Base-by-base conservation (phyloP, 2,888 invertebrate species). In the Amphipyra berbera region DNA sequence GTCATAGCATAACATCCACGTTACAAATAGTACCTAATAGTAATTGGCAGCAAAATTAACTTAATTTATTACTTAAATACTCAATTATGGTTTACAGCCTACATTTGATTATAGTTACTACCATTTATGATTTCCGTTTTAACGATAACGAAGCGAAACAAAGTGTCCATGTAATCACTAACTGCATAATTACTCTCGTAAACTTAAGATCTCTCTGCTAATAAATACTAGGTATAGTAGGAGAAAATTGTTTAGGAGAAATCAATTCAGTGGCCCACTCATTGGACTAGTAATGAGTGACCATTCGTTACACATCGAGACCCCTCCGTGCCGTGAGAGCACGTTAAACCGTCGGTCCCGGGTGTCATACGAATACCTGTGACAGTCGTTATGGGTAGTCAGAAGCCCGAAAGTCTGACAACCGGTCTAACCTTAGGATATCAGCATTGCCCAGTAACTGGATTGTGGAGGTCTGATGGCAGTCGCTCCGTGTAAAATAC, bases 121-220 rank as follows among this genome's bases (percentile, higher is more conserved):
- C 63, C 45, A 46, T 71, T 68, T 48, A 68, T 58, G 42, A 8
- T 52, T 52, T 58, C 71, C 66, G 52, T 65, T 44, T 44, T 7
- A 14, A 37, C 14, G 35, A 27, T 58, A 71, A 58, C 47, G 52
- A 15, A 35, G 42, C 38, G 44, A 35, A 47, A 64, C 58, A 71
- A 57, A 71, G 42, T 70, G 41, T 47, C 42, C 10, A 30, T 62
- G 9, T 61, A 57, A 52, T 50, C 15, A 58, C 6, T 0, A 9
- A 15, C 46, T 6, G 14, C 10, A 14, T 68, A 68, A 70, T 64
- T 70, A 41, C 14, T 45, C 7, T 65, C 68, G 38, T 65, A 65
- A 68, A 71, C 8, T 35, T 42, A 8, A 64, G 9, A 50, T 63
- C 37, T 70, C 64, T 64, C 65, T 35, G 8, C 49, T 40, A 30